Base-by-base conservation (phyloP, 2,888 invertebrate species). In the Sturmia bella region DNA sequence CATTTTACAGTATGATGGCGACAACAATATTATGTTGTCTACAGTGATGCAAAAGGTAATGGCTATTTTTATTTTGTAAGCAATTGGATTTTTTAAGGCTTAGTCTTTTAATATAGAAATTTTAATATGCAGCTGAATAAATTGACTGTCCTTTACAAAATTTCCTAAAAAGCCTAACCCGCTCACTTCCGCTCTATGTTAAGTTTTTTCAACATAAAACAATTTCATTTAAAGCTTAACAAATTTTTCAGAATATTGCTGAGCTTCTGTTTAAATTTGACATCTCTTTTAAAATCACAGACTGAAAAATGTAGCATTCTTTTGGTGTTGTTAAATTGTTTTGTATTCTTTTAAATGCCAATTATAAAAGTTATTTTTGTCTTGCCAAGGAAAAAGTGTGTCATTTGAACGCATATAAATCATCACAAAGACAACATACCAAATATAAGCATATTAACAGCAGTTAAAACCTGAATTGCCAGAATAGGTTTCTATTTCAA, bases 321-420 rank as follows among this genome's bases (percentile, higher is more conserved):
- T 69, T 45, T 45, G 45, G 21, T 64, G 41, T 7, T 81, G 73
- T 69, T 73, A 77, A 77, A 61, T 74, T 45, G 27, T 57, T 81
- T 48, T 32, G n/a, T 32, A 1, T 32, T 3, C 32, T 32, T 77
- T 57, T 74, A 81, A 77, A 81, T 81, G 81, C 69, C 81, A 81
- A 81, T 81, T 81, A 77, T 19, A 27, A 15, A 0, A 39, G 17
- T n/a, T 41, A 57, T 45, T 48, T n/a, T 19, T 59, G 41, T 52
- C 48, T 50, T 50, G 50, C 63, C 59, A 48, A 39, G 13, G 27
- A 45, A 32, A 68, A 75, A 50, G 41, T 75, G 17, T 75, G 75
- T 75, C 75, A 75, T 43, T 50, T 57, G 41, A 43, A 68, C 66
- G 75, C 59, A 75, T 50, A 75, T 75, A 75, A 75, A 75, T 75